These are phyloP conservation scores for Aspidiotus destructor DNA, from an alignment of 2,888 invertebrate genomes.

Conservation along the genomic window DNA sequence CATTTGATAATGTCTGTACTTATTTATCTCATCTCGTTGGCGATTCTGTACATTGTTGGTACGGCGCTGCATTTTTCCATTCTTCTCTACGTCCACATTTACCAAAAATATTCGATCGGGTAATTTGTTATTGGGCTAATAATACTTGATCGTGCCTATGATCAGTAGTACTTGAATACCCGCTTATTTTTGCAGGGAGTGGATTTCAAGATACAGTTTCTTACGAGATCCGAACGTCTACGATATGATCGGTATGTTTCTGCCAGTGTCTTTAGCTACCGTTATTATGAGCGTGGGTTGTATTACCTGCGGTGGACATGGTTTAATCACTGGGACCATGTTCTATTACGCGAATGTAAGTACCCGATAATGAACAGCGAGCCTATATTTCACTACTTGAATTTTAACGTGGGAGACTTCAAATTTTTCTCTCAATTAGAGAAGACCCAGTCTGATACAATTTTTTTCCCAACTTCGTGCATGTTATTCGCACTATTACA, in stretches of 20 bases:
- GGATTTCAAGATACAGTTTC: neutral
- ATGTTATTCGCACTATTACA: too few relatives aligned
- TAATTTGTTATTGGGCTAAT: neutral
- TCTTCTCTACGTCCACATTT: constrained; percentile 3
- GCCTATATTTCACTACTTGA: neutral
- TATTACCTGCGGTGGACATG: constrained; percentile 1
- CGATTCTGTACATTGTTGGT: constrained; percentile 5
- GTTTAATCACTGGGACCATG: neutral
- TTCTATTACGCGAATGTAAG: neutral
- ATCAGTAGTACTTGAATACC: too few relatives aligned
- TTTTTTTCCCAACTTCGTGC: too few relatives aligned
- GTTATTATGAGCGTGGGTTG: neutral
- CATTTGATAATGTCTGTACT: neutral
- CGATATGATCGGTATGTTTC: neutral
- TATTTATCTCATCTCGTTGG: constrained; percentile 18
- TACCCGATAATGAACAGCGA: neutral
- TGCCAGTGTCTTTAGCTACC: neutral
- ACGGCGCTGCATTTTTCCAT: neutral
- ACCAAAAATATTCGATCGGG: neutral
- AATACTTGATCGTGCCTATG: too few relatives aligned
- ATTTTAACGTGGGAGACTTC: neutral
- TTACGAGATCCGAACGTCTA: neutral
- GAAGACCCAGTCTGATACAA: neutral
- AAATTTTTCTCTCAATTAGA: too few relatives aligned
- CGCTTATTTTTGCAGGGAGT: too few relatives aligned